Evolutionary conservation across 2,888 invertebrate genomes (phyloP).

Genomic region (Drosophila yooni): DNA sequence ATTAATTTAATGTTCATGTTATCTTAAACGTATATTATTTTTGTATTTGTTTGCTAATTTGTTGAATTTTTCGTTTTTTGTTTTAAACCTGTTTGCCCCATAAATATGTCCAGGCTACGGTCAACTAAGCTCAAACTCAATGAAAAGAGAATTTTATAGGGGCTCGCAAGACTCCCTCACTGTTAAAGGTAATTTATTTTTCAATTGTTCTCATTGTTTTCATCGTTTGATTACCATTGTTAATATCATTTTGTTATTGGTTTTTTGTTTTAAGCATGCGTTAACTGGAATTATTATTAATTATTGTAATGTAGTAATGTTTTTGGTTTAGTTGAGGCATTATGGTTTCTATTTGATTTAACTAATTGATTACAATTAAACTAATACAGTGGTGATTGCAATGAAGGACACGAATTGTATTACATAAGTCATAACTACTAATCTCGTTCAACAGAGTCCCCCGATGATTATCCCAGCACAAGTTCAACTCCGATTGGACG

Average conservation of each 20-base stretch:
- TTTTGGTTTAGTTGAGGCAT: constrained; percentile 25
- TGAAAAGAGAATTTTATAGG: constrained; percentile 96
- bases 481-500: constrained; percentile 90
- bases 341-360: constrained; percentile 17
- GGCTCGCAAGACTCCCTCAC: constrained; percentile 96
- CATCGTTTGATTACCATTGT: constrained; percentile 8
- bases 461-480: constrained; percentile 86
- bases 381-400: constrained; percentile 29
- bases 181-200: constrained; percentile 88
- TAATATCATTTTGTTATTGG: constrained; percentile 34
- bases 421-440: constrained; percentile 65
- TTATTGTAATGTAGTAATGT: constrained; percentile 2
- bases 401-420: constrained; percentile 8
- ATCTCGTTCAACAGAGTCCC: constrained; percentile 84
- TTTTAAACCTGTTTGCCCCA: constrained; percentile 45
- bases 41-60: constrained; percentile 54
- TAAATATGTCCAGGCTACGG: constrained; percentile 77
- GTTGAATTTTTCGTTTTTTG: constrained; percentile 50
- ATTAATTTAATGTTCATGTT: constrained; percentile 19
- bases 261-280: constrained; percentile 54
- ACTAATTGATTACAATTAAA: constrained; percentile 1
- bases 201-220: constrained; percentile 19
- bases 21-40: constrained; percentile 20
- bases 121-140: constrained; percentile 87
- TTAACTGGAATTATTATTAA: constrained; percentile 10